These are phyloP conservation scores for Crenuchus spilurus DNA, from an alignment of 2,797 vertebrate species.

Conservation along the genomic window DNA sequence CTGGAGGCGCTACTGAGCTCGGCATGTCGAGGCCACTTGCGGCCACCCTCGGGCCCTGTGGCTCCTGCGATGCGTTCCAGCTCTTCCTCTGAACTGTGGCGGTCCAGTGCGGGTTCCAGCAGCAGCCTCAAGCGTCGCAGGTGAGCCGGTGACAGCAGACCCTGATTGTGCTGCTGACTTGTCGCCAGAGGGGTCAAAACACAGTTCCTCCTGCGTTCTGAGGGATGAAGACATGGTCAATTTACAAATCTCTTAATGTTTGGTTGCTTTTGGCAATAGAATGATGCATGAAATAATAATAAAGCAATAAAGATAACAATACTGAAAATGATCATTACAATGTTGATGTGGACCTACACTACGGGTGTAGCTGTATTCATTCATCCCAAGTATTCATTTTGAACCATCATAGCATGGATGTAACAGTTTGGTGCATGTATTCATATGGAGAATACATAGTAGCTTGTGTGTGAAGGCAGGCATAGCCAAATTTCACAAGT, in stretches of 20 bases:
- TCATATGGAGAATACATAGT: no score
- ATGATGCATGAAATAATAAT: no score
- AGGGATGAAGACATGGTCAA: slow-evolving; percentile 20
- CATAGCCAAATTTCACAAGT: no score
- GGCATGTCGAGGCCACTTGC: slow-evolving; percentile 83
- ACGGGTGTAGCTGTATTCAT: no score
- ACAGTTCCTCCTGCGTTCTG: slow-evolving; percentile 87
- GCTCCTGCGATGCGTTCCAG: slow-evolving; percentile 85
- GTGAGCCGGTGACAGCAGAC: slow-evolving; percentile 78
- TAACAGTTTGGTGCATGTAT: no score
- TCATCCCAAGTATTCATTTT: no score
- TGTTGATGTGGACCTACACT: no score
- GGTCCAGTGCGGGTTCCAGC: slow-evolving; percentile 85
- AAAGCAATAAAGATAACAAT: no score
- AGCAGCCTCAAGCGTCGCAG: slow-evolving; percentile 82
- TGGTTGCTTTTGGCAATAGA: neutral
- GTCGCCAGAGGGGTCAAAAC: slow-evolving; percentile 87
- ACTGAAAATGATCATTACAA: no score
- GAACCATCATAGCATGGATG: no score
- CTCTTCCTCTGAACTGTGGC: slow-evolving; percentile 90
- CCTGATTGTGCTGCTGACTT: slow-evolving; percentile 90
- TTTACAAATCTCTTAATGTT: neutral
- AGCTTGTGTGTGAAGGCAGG: no score
- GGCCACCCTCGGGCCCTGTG: slow-evolving; percentile 76
- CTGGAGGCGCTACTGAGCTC: slow-evolving; percentile 87